Percentiles rank a stretch among this genome's conserved stretches.
Conservation (phyloP, 2,888 invertebrate species). For the Abrostola tripartita region DNA sequence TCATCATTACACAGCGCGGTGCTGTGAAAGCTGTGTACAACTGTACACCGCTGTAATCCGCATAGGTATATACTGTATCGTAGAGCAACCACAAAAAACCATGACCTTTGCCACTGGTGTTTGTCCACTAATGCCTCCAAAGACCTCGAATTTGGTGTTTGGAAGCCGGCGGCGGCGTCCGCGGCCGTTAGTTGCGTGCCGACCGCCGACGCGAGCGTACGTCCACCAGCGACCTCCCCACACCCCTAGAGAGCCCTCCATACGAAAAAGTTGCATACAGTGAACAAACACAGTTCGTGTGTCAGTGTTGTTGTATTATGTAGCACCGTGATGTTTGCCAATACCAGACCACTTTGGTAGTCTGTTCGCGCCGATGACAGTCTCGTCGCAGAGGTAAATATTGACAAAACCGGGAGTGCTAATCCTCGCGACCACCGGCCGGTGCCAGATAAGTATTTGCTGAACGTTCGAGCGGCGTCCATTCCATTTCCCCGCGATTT, state of each 20-base stretch:
- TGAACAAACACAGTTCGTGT: conserved; percentile 59
- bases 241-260: conserved; percentile 54
- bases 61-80: conserved; percentile 38
- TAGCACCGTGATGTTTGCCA: conserved; percentile 64
- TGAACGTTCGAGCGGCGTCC: conserved; percentile 55
- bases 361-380: conserved; percentile 71
- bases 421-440: conserved; percentile 57
- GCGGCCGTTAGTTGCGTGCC: conserved; percentile 77
- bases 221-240: conserved; percentile 56
- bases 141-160: conserved; percentile 80
- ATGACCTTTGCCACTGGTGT: conserved; percentile 79
- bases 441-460: conserved; percentile 62
- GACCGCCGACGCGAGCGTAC: conserved; percentile 73
- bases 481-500: conserved; percentile 56
- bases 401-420: conserved; percentile 65
- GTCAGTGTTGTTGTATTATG: conserved; percentile 65
- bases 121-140: conserved; percentile 73
- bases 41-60: conserved; percentile 37
- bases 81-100: conserved; percentile 63
- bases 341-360: conserved; percentile 59
- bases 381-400: conserved; percentile 80
- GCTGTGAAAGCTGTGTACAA: conserved; percentile 27
- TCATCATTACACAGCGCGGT: conserved; percentile 37
- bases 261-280: conserved; percentile 67
- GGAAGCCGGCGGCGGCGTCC: conserved; percentile 65